Conservation (phyloP, 2,888 invertebrate genomes). For the Polydesmus complanatus region DNA sequence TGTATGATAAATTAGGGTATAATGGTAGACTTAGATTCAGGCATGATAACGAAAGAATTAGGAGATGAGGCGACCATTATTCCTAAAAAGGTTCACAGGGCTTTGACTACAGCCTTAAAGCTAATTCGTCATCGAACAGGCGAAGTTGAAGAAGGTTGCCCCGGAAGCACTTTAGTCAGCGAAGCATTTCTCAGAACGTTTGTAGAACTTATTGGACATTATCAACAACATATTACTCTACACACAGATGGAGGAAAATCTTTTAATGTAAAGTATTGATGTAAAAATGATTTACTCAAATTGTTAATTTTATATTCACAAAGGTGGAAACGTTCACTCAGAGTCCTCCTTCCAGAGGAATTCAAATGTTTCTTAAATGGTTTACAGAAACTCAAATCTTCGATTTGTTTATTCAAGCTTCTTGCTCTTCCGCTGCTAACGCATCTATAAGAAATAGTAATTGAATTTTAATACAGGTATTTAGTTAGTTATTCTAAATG, state of each 20-base stretch:
- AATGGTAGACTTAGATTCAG: constrained; percentile 53
- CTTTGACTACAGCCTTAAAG: constrained; percentile 45
- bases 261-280: constrained; percentile 34
- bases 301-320: constrained; percentile 28
- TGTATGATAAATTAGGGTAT: constrained; percentile 37
- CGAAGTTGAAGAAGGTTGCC: constrained; percentile 38
- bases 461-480: not conserved
- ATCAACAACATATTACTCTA: constrained; percentile 43
- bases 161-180: constrained; percentile 56
- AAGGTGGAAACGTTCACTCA: constrained; percentile 61
- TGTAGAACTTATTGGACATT: constrained; percentile 59
- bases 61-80: constrained; percentile 65
- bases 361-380: constrained; percentile 66
- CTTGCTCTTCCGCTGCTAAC: constrained; percentile 13
- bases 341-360: constrained; percentile 46
- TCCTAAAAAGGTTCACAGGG: constrained; percentile 52
- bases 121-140: constrained; percentile 30
- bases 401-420: constrained; percentile 51
- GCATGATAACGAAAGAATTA: constrained; percentile 44
- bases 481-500: not conserved
- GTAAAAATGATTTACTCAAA: constrained; percentile 4
- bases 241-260: constrained; percentile 33
- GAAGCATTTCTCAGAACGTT: constrained; percentile 67
- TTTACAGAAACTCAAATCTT: constrained; percentile 80
- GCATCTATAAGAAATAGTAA: not conserved